Evolutionary conservation across 2,888 invertebrate genomes (phyloP), one percentile per base, ranked within the genome.

Genomic region (Polyploca ridens): DNA sequence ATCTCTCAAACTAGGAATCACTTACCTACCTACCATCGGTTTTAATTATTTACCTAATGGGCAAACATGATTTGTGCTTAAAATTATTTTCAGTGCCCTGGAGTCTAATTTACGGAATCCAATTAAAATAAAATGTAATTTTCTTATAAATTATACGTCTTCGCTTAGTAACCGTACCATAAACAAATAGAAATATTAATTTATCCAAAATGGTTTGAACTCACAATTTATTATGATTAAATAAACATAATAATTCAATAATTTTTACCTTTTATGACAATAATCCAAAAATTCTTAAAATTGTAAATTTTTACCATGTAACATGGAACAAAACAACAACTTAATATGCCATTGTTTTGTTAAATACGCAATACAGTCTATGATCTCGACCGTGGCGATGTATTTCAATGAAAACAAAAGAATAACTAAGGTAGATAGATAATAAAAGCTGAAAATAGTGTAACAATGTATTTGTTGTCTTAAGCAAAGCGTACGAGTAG

Each of bases 401-500:
- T 8, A 60, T 35, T 60, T 38, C 5, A 60, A 60, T 35, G 38
- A 60, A 60, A 38, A 60, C 60, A 60, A 59, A 35, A 59, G 59
- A 59, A 60, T 35, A 60, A 60, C 60, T 35, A 60, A 38, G 19
- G 60, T n/a, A 35, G 16, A n/a, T 46, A n/a, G 46, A 46, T 35
- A 60, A 60, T 60, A 38, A 60, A 38, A 60, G 35, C 38, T 38
- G 10, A 60, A 60, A 60, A 60, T 60, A 60, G 16, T 38, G 38
- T 38, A 38, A 16, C 16, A 54, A 54, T 19, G 10, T 19, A 14
- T 10, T 49, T 54, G 54, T 54, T 54, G 54, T 54, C 54, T 54
- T 14, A 16, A 16, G 49, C 16, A 49, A 16, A 7, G 49, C 5
- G 49, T 49, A 44, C 14, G 14, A 14, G 3, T 44, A 44, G n/a